Conservation (phyloP, 2,797 vertebrate genomes). For the Myoxocephalus aenaeus region DNA sequence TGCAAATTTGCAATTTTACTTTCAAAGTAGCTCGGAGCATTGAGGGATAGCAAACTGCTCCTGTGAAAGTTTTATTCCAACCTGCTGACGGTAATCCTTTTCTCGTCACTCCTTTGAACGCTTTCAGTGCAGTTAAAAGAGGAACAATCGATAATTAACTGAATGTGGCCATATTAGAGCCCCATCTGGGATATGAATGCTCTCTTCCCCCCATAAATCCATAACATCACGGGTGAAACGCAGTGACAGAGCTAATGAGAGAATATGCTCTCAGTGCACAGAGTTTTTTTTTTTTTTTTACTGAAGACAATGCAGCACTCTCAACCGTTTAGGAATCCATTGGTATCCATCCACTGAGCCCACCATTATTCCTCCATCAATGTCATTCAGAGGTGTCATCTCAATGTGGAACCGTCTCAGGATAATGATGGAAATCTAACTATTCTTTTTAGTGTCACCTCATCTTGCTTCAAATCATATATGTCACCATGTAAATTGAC, state of each 20-base stretch:
- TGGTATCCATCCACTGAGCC: constrained; percentile 40
- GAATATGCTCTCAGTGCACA: constrained; percentile 38
- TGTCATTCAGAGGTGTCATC: constrained; percentile 51
- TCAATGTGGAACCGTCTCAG: constrained; percentile 39
- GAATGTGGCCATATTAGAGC: constrained; percentile 77
- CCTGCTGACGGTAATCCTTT: constrained; percentile 69
- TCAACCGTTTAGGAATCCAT: constrained; percentile 47
- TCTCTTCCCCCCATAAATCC: constrained; percentile 71
- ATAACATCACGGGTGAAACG: constrained; percentile 73
- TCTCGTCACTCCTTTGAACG: constrained; percentile 69
- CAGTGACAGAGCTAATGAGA: constrained; percentile 51
- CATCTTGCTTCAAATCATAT: constrained; percentile 5
- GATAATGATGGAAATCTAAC: constrained; percentile 43
- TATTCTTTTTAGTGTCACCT: constrained; percentile 17
- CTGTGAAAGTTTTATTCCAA: constrained; percentile 76
- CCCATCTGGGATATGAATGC: constrained; percentile 72
- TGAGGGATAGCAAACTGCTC: constrained; percentile 63
- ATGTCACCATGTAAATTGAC: constrained; percentile 17
- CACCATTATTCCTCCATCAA: constrained; percentile 52
- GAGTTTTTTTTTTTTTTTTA: constrained; percentile 10
- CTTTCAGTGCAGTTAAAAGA: constrained; percentile 73
- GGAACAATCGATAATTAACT: constrained; percentile 80
- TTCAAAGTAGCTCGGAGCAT: constrained; percentile 74
- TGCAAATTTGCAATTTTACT: constrained; percentile 73
- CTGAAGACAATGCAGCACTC: constrained; percentile 62